Percentiles rank a stretch among this genome's conserved stretches.
Conservation (phyloP, 2,113 vertebrate species). For the Narcine bancroftii region DNA sequence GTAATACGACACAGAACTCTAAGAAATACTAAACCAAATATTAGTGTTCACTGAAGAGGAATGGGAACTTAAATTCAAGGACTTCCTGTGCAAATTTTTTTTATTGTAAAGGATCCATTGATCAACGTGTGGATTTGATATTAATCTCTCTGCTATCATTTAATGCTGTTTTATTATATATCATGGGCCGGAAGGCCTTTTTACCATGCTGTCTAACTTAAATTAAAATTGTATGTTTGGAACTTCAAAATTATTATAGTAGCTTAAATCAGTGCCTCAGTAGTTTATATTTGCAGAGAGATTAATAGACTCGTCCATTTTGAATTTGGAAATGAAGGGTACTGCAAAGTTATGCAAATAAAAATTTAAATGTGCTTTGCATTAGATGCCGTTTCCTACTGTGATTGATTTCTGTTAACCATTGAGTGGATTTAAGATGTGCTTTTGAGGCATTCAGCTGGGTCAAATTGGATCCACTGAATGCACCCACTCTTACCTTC, state of each 20-base stretch:
- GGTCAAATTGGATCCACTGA: no score
- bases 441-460: neutral
- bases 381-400: neutral
- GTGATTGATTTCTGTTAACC: neutral
- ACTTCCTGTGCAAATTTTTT: slow-evolving; percentile 8
- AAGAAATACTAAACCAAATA: slow-evolving; percentile 33
- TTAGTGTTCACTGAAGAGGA: neutral
- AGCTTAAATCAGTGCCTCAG: neutral
- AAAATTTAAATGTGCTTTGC: neutral
- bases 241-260: neutral
- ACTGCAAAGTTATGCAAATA: neutral
- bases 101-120: slow-evolving; percentile 32
- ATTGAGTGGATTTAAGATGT: neutral
- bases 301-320: neutral
- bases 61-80: slow-evolving; percentile 13
- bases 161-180: neutral
- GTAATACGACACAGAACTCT: slow-evolving; percentile 26
- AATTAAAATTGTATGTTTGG: no score
- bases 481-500: no score
- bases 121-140: neutral
- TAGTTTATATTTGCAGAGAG: neutral
- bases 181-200: no score
- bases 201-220: no score
- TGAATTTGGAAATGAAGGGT: neutral
- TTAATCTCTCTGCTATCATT: neutral